Evolutionary conservation across 2,797 vertebrate genomes (phyloP), one percentile per base, ranked within the genome.

Genomic region (Antennarius maculatus): DNA sequence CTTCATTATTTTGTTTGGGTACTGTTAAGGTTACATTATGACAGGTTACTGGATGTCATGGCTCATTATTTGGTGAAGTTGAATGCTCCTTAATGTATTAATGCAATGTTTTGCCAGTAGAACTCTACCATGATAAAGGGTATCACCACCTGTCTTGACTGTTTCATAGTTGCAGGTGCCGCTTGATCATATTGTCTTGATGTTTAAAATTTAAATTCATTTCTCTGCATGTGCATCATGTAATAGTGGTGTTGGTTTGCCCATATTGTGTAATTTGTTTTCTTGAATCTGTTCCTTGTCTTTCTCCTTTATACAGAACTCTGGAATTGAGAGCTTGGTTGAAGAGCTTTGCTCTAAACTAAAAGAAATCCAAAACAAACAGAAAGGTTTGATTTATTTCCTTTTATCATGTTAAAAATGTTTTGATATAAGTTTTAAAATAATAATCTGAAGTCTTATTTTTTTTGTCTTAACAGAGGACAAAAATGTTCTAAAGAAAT

Each of bases 291-390:
- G 13, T 41, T 47, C 48, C 12, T 55, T 72, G 46, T 86, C 54
- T 81, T 46, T 88, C 62, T 69, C 15, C 7, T 48, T 15, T 65
- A 7, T 85, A 8, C 92, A 99, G 98, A 98, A 96, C 93, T 98
- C 98, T 89, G 98, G 96, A 71, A 97, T 99, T 79, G 98, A 99
- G 94, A 98, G 94, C 4, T 91, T 99, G 86, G 98, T 99, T 86
- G 98, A 99, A 88, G 98, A 99, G 92, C 97, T 99, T 86, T 99
- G 97, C 94, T 98, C 95, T 89, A 96, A 96, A 88, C 94, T 99
- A 79, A 98, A 98, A 90, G 98, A 99, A 88, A 95, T 99, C 87
- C 97, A 99, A 92, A 97, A 95, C 84, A 95, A 97, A 92, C 97
- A 99, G 90, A 95, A 94, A 96, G 97, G 96, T 97, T 84, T 81